Evolutionary conservation across 2,888 invertebrate species (phyloP).

Genomic region (Noctuana brunneofusca): DNA sequence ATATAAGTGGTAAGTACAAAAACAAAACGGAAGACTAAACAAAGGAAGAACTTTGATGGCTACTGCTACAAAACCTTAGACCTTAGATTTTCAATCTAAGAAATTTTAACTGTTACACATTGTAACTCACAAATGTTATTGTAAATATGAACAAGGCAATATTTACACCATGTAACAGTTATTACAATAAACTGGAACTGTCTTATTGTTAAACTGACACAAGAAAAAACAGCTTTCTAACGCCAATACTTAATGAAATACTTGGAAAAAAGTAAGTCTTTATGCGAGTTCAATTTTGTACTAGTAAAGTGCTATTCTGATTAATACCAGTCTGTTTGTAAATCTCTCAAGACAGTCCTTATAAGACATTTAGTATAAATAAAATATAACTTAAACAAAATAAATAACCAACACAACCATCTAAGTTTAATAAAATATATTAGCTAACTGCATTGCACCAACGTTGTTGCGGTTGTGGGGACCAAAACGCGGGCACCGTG

Average conservation of each 20-base stretch:
- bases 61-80: constrained; percentile 63
- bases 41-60: constrained; percentile 62
- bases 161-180: constrained; percentile 33
- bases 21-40: constrained; percentile 73
- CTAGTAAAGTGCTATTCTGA: constrained; percentile 24
- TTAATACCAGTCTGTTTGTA: constrained; percentile 34
- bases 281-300: constrained; percentile 34
- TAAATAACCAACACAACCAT: constrained; percentile 81
- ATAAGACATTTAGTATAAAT: constrained; percentile 67
- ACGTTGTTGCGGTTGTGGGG: constrained; percentile 45
- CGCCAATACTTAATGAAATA: constrained; percentile 20
- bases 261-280: constrained; percentile 29
- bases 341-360: constrained; percentile 38
- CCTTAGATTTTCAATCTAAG: constrained; percentile 53
- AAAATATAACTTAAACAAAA: constrained; percentile 77
- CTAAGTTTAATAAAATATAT: constrained; percentile 56
- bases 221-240: constrained; percentile 10
- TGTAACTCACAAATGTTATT: constrained; percentile 24
- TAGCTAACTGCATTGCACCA: constrained; percentile 63
- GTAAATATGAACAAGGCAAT: background rate
- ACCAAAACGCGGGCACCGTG: background rate
- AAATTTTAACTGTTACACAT: constrained; percentile 54
- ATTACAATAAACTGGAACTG: constrained; percentile 35
- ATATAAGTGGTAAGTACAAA: constrained; percentile 70
- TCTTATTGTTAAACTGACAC: constrained; percentile 22